Evolutionary conservation across 2,888 invertebrate genomes (phyloP).

Genomic region (Chromoteleia sp.): DNA sequence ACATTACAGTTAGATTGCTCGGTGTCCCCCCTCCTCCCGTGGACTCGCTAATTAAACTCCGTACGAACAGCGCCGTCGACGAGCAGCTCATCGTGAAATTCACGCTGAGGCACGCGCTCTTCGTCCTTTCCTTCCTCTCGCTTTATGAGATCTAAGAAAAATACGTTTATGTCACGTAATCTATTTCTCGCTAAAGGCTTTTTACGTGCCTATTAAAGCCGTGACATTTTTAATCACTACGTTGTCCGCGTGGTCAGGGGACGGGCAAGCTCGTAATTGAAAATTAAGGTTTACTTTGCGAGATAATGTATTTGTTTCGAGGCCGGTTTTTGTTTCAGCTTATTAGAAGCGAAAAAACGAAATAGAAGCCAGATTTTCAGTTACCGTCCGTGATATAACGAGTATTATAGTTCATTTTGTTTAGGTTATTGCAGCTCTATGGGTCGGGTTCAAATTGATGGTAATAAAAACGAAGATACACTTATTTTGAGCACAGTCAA

Average conservation of each 20-base stretch:
- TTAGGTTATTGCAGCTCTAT: too few relatives aligned
- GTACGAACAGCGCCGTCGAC: slow-evolving; percentile 45
- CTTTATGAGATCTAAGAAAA: slow-evolving; percentile 51
- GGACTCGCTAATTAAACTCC: slow-evolving; percentile 80
- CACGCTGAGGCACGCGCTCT: slow-evolving; percentile 57
- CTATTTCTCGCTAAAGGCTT: slow-evolving; percentile 55
- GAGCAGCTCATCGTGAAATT: slow-evolving; percentile 54
- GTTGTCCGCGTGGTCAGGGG: slow-evolving; percentile 1
- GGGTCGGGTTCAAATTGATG: too few relatives aligned
- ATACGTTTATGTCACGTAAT: slow-evolving; percentile 62
- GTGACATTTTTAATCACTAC: slow-evolving; percentile 55
- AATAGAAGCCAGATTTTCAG: slow-evolving; percentile 1
- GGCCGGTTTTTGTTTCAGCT: slow-evolving; percentile 13
- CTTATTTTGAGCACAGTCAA: too few relatives aligned
- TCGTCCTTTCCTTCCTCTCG: slow-evolving; percentile 27
- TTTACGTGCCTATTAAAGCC: slow-evolving; percentile 50
- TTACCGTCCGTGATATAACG: not conserved
- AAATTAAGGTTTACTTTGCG: slow-evolving; percentile 41
- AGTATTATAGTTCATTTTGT: too few relatives aligned
- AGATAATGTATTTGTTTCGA: slow-evolving; percentile 36
- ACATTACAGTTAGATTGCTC: slow-evolving; percentile 79
- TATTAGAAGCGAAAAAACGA: slow-evolving; percentile 12
- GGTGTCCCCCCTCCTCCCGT: slow-evolving; percentile 76
- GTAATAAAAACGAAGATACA: too few relatives aligned
- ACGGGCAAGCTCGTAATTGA: slow-evolving; percentile 29